These are phyloP conservation scores for Calameuta filiformis DNA, from an alignment of 2,888 invertebrate genomes.

Conservation along the genomic window DNA sequence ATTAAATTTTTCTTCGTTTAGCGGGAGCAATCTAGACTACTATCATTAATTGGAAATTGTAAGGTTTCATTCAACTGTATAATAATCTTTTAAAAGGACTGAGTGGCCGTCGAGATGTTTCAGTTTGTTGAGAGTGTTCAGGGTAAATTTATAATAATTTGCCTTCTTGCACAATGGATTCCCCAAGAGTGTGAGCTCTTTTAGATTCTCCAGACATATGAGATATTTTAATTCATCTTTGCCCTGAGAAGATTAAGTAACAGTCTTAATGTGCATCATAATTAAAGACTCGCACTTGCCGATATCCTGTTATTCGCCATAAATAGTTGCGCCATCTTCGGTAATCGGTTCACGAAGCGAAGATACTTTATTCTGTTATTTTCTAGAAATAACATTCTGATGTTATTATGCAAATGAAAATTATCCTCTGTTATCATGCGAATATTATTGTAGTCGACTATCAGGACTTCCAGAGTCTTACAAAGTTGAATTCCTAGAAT, in stretches of 20 bases:
- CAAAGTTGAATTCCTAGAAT: conserved; percentile 30
- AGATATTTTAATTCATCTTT: conserved; percentile 3
- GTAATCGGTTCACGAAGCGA: conserved; percentile 27
- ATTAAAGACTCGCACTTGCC: conserved; percentile 26
- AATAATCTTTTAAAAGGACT: conserved; percentile 3
- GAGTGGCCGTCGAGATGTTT: conserved; percentile 2
- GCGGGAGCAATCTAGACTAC: not conserved
- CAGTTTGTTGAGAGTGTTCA: not conserved
- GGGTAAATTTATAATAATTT: conserved; percentile 3
- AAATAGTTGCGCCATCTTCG: conserved; percentile 34
- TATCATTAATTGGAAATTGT: not conserved
- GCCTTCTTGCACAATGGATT: conserved; percentile 20
- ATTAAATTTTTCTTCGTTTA: not conserved
- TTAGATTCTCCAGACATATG: conserved; percentile 12
- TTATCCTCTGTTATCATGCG: conserved; percentile 22
- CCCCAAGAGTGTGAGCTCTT: conserved; percentile 27
- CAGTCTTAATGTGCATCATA: not conserved
- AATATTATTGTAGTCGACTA: conserved; percentile 41
- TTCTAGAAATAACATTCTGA: conserved; percentile 37
- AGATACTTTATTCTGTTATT: conserved; percentile 37
- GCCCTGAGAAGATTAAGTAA: conserved; percentile 1
- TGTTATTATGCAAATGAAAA: conserved; percentile 26
- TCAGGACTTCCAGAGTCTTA: conserved; percentile 27
- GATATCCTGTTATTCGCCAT: conserved; percentile 38
- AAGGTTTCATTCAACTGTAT: not conserved